Percentiles rank a stretch among this genome's conserved stretches.
These are phyloP conservation scores for Aphelocoma californica DNA, from an alignment of 2,797 vertebrate genomes.

Conservation along the genomic window DNA sequence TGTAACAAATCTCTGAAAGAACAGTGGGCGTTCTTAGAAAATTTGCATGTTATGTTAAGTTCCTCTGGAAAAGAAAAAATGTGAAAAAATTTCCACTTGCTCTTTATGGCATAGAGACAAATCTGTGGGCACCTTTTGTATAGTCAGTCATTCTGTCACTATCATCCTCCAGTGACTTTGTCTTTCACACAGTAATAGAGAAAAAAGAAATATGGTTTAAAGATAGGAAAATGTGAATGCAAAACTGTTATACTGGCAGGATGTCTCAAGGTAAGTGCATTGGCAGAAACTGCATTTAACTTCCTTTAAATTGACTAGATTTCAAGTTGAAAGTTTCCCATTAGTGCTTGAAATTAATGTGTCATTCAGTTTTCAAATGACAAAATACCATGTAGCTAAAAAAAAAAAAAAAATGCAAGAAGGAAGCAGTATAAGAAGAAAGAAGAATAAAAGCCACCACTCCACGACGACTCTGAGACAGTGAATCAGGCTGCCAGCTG, in stretches of 20 bases:
- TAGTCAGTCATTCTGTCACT: constrained; percentile 45
- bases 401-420: neutral
- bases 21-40: neutral
- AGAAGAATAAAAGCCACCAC: neutral
- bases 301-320: constrained; percentile 54
- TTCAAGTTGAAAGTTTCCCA: constrained; percentile 59
- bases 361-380: constrained; percentile 57
- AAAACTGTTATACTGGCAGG: constrained; percentile 22
- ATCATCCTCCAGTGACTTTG: constrained; percentile 34
- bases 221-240: constrained; percentile 17
- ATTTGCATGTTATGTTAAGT: neutral
- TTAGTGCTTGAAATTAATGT: constrained; percentile 66
- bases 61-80: neutral
- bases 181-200: constrained; percentile 15
- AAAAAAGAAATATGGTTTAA: neutral
- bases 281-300: constrained; percentile 44
- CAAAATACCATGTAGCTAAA: constrained; percentile 29
- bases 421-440: neutral
- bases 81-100: neutral
- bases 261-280: constrained; percentile 37
- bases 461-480: neutral
- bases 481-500: constrained; percentile 21
- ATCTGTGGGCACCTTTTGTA: constrained; percentile 1
- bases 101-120: neutral
- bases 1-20: neutral